Percentiles rank a stretch among this genome's conserved stretches.
Evolutionary conservation across 2,113 vertebrate genomes (phyloP).

Genomic region (Chiloscyllium plagiosum): DNA sequence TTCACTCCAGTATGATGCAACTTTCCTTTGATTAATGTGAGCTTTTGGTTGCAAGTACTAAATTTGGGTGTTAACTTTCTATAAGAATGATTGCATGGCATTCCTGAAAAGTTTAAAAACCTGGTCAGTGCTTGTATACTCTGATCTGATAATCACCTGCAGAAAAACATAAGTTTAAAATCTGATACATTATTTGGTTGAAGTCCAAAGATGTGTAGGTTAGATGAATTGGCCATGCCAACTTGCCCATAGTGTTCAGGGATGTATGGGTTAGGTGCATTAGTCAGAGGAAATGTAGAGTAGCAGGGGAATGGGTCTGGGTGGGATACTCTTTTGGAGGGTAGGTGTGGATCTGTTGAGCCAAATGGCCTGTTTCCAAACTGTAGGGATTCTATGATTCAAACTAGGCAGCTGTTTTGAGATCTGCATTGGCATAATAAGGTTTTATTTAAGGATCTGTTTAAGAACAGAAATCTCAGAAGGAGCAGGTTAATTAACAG

Average conservation of each 20-base stretch:
- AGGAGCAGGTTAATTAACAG: background rate
- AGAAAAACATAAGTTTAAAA: background rate
- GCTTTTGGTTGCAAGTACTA: background rate
- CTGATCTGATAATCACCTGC: background rate
- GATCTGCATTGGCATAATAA: background rate
- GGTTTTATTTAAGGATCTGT: background rate
- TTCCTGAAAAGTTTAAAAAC: background rate
- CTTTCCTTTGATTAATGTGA: background rate
- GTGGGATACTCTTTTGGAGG: too few species aligned
- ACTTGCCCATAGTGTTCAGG: too few species aligned
- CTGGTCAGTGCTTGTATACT: too few species aligned
- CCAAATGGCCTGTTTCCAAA: too few species aligned
- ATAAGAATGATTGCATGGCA: background rate
- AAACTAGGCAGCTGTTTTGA: background rate
- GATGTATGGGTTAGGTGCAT: too few species aligned
- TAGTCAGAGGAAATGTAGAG: too few species aligned
- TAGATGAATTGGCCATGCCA: too few species aligned
- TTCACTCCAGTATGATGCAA: background rate
- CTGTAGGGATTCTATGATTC: too few species aligned
- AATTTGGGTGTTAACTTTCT: background rate
- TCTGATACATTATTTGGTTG: background rate
- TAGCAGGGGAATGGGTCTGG: too few species aligned
- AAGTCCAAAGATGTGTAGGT: background rate
- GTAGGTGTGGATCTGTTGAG: too few species aligned
- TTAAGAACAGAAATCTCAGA: background rate